Evolutionary conservation across 1,140 invertebrate species (phyloP).

Genomic region (Drosophila tristis): DNA sequence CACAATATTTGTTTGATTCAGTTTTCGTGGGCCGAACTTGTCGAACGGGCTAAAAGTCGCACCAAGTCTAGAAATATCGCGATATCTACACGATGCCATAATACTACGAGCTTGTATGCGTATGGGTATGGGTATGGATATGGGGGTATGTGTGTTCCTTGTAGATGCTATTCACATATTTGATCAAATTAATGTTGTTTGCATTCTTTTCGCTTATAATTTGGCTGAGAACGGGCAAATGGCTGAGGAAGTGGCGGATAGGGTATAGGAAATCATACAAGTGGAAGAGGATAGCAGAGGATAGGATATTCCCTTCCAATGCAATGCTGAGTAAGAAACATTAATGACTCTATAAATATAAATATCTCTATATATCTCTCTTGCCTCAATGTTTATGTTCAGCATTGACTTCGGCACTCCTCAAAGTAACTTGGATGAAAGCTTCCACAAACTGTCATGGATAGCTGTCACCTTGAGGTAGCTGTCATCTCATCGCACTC

Average conservation of each 20-base stretch:
- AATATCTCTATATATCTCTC: no score
- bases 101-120: constrained; percentile 31
- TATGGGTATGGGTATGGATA: not conserved
- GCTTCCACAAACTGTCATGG: constrained; percentile 31
- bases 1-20: constrained; percentile 63
- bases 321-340: no score
- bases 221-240: constrained; percentile 34
- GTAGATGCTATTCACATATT: constrained; percentile 49
- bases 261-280: no score
- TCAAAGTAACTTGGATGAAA: constrained; percentile 16
- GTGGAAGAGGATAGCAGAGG: not conserved
- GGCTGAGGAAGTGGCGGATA: not conserved
- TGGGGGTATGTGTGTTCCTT: constrained; percentile 9
- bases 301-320: not conserved
- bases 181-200: constrained; percentile 73
- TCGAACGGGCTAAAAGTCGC: constrained; percentile 74
- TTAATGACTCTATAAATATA: no score
- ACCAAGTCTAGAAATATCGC: constrained; percentile 68
- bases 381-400: not conserved
- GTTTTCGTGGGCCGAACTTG: constrained; percentile 78
- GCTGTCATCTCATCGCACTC: constrained; percentile 47
- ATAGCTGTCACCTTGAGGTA: constrained; percentile 25
- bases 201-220: constrained; percentile 57
- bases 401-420: not conserved
- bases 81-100: constrained; percentile 40